Base-by-base conservation (phyloP, 2,888 invertebrate genomes). In the Lithodes maja region DNA sequence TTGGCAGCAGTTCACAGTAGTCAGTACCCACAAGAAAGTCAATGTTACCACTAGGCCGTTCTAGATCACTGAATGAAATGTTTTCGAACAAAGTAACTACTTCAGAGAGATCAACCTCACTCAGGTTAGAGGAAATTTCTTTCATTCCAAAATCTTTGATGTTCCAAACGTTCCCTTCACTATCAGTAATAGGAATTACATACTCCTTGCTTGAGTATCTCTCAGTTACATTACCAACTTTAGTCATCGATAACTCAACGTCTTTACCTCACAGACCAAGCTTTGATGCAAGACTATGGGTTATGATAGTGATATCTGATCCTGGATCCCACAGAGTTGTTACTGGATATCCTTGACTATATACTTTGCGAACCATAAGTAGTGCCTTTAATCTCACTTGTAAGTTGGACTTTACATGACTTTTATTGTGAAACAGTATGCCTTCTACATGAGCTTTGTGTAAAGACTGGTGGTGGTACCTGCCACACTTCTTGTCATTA, bases 281-380 rank as follows among this genome's bases (percentile, higher is more conserved):
- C 53, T 77, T 75, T 17, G 49, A 50, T 9, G 84, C 84, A 49
- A 75, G 49, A 33, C 9, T 33, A 61, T 84, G 84, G 33, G 84
- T 84, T 55, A 77, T 77, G 2, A 84, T 49, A 33, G 84, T 75
- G 54, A 75, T 55, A 77, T 84, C 77, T n/a, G 55, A 75, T 17
- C 84, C 84, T 55, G 55, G 12, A 55, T 84, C 84, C 84, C 84
- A 84, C 1, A 77, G 75, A 55, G 55, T 55, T 15, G 17, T 84
- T 17, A 84, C 33, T 2, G n/a, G 74, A 17, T 33, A 33, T 12
- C 54, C 49, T 17, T 75, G 9, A 77, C 77, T 55, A 9, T 17
- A 75, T 75, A 84, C 55, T 33, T 33, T 77, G 54, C 77, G 77
- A 17, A 84, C 53, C 61, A 77, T 84, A 9, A 84, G 53, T 50